phyloP scores from a whole-genome alignment of 2,113 vertebrate genomes.

The Apodemus speciosus region DNA sequence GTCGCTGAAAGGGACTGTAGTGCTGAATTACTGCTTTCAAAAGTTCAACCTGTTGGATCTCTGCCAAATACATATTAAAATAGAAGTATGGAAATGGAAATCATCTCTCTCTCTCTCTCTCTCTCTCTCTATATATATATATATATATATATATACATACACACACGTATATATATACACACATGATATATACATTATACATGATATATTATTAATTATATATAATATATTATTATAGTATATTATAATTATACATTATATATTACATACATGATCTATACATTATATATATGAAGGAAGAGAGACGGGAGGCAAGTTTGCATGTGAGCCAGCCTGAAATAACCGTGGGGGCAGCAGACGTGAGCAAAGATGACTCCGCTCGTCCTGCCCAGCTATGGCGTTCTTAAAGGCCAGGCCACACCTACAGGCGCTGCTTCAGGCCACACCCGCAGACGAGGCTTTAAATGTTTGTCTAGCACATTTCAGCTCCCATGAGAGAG shows the following conservation, averaged over 20 bases:
- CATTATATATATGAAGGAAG: no score
- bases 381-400: background rate
- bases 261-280: no score
- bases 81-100: background rate
- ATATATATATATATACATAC: no score
- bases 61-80: background rate
- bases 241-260: no score
- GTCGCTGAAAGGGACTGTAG: background rate
- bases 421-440: background rate
- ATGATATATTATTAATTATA: no score
- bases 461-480: background rate
- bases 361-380: background rate
- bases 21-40: background rate
- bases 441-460: no score
- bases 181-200: no score
- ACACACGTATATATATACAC: no score
- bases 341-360: background rate
- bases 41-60: background rate
- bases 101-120: background rate
- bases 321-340: background rate
- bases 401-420: background rate
- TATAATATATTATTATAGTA: no score
- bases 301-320: background rate
- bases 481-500: background rate
- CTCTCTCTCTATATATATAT: no score